Percentiles rank a stretch among this genome's conserved stretches.
Conservation (phyloP, 2,113 vertebrate genomes). For the Thinocorus orbignyianus region DNA sequence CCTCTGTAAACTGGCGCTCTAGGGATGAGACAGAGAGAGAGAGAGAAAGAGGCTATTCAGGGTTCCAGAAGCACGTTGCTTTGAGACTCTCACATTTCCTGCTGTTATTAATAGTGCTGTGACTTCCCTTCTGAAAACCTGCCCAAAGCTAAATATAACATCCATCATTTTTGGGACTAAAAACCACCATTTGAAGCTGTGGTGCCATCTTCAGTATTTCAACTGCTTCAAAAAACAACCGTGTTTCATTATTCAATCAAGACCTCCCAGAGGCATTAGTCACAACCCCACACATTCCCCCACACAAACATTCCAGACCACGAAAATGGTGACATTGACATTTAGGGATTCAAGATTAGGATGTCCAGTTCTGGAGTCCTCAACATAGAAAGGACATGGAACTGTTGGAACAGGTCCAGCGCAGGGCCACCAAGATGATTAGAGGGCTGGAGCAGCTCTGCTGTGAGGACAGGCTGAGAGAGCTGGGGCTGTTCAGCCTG, state of each 20-base stretch:
- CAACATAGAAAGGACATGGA: too few species aligned
- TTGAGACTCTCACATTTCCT: not conserved
- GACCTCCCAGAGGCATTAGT: not conserved
- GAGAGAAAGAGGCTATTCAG: not conserved
- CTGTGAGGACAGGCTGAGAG: too few species aligned
- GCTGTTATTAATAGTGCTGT: not conserved
- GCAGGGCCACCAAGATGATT: too few species aligned
- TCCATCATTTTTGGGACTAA: not conserved
- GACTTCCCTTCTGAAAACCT: slow-evolving; percentile 28
- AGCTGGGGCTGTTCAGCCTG: too few species aligned
- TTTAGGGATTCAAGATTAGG: not conserved
- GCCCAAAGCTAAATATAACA: not conserved
- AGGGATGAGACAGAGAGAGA: slow-evolving; percentile 33
- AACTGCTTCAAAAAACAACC: not conserved
- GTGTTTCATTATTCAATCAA: not conserved
- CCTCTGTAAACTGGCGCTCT: slow-evolving; percentile 89
- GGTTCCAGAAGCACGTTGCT: not conserved
- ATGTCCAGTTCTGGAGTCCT: too few species aligned
- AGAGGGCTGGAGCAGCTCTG: too few species aligned
- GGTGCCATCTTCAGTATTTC: not conserved
- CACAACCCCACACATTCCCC: not conserved
- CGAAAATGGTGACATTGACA: not conserved
- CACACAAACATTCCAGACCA: not conserved
- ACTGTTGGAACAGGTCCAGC: too few species aligned
- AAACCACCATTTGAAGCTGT: not conserved